Base-by-base conservation (phyloP, 2,797 vertebrate species). In the Paguma larvata region DNA sequence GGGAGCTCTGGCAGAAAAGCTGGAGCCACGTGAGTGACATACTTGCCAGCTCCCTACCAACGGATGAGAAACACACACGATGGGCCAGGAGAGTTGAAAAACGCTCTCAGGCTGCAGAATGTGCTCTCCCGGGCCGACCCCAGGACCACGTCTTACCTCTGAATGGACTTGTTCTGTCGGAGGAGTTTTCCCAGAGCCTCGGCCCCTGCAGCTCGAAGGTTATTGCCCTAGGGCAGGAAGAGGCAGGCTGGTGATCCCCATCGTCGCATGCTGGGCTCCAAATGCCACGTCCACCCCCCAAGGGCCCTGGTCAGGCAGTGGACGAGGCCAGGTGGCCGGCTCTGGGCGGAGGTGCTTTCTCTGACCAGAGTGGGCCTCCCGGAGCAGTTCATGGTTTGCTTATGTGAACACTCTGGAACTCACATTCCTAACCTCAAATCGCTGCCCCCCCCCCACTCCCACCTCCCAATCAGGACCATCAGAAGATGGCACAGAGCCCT, bases 181-280 rank as follows among this genome's bases (percentile, higher is more conserved):
- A 99, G 98, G 88, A 99, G 93, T 92, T 98, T 99, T 44, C 99
- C 99, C 98, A 99, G 98, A 65, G 99, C 98, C 95, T 99, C 99
- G 0, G 99, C 99, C 65, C 99, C 99, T 18, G 96, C 4, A 0
- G 98, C 98, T 98, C 99, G 99, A 89, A 99, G 98, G 97, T 99
- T 99, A 97, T 99, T 99, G 23, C 99, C 99, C 99, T 99, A 98
- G 93, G 97, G 97, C 13, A 97, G 65, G 97, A 87, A 75, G 23
- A 72, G 23, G 34, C n/a, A 27, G 30, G 44, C 5, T 12, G 53
- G 46, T 96, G 63, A 88, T 15, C 51, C 18, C 25, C 0, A 0
- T 48, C 0, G 1, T 23, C 63, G 32, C 18, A 25, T 46, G 23
- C 48, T 70, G 91, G 73, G 23, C 46, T 91, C 41, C 5, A 19